Evolutionary conservation across 2,888 invertebrate genomes (phyloP), one percentile per base, ranked within the genome.

Genomic region (Latheticus oryzae): DNA sequence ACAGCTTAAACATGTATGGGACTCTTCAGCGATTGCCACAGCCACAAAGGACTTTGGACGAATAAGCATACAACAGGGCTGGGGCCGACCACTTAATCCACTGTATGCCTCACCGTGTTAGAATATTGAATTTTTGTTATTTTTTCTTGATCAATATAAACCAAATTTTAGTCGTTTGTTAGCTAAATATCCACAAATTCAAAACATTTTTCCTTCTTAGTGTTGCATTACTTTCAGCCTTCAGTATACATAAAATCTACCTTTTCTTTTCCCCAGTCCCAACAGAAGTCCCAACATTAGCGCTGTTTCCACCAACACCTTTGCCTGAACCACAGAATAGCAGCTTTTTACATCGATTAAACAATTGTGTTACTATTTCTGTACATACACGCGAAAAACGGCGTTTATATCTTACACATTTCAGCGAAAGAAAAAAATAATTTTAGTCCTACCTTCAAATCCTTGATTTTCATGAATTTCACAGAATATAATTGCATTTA

Each of bases 391-490:
- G 62, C 13, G 26, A 56, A 61, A 61, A 53, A 57, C 13, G 38
- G 47, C 33, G 26, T 52, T 47, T 52, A 52, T 33, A 52, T 13
- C 13, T 35, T 35, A n/a, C n/a, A n/a, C n/a, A n/a, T n/a, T n/a
- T n/a, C n/a, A n/a, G n/a, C n/a, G n/a, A n/a, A n/a, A n/a, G n/a
- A n/a, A n/a, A n/a, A n/a, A n/a, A n/a, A n/a, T n/a, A n/a, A n/a
- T n/a, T n/a, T n/a, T n/a, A n/a, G n/a, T n/a, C n/a, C n/a, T 82
- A 95, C 95, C 95, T 87, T 95, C 95, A 81, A 92, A 95, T 70
- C 93, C 95, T 77, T 93, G 91, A 81, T 95, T 95, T 77, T 92
- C 90, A 76, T 93, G 91, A 66, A 90, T 88, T 78, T 90, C 90
- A 67, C 88, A n/a, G n/a, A n/a, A n/a, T n/a, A n/a, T n/a, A n/a